Conservation (phyloP, 2,888 invertebrate genomes). For the Xylophagus ater region DNA sequence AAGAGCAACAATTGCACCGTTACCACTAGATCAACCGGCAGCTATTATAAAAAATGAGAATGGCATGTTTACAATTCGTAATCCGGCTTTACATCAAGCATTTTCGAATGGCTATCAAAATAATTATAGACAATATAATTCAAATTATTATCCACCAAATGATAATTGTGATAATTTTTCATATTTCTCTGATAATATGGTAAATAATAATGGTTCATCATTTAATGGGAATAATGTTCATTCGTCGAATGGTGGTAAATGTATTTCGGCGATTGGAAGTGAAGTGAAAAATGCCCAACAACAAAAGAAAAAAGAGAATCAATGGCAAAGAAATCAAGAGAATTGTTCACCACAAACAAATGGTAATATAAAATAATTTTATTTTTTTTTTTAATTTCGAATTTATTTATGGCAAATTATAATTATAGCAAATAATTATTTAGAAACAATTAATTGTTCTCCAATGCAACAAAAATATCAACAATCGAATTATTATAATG, state of each 20-base stretch:
- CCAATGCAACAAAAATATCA: slow-evolving; percentile 1
- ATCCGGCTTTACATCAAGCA: slow-evolving; percentile 44
- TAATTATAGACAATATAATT: slow-evolving; percentile 6
- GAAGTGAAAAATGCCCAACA: slow-evolving; percentile 15
- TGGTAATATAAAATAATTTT: background rate
- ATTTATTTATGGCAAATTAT: background rate
- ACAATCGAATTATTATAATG: background rate
- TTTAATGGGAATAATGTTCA: too few relatives aligned
- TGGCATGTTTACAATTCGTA: slow-evolving; percentile 76
- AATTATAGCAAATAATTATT: background rate
- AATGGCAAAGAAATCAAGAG: background rate
- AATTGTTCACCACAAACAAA: background rate
- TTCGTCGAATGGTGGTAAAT: slow-evolving; percentile 11
- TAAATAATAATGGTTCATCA: slow-evolving; percentile 1
- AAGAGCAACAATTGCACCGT: slow-evolving; percentile 21
- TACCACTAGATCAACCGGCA: slow-evolving; percentile 44
- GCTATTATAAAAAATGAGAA: slow-evolving; percentile 59
- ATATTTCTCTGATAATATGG: slow-evolving; percentile 14
- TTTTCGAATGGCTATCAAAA: slow-evolving; percentile 8
- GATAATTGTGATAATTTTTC: slow-evolving; percentile 6
- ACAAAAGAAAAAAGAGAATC: slow-evolving; percentile 6
- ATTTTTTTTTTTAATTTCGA: background rate
- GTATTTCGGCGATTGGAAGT: slow-evolving; percentile 16
- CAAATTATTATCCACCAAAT: background rate
- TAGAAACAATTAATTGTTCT: background rate